Base-by-base conservation (phyloP, 2,113 vertebrate genomes). In the Etia nguti region DNA sequence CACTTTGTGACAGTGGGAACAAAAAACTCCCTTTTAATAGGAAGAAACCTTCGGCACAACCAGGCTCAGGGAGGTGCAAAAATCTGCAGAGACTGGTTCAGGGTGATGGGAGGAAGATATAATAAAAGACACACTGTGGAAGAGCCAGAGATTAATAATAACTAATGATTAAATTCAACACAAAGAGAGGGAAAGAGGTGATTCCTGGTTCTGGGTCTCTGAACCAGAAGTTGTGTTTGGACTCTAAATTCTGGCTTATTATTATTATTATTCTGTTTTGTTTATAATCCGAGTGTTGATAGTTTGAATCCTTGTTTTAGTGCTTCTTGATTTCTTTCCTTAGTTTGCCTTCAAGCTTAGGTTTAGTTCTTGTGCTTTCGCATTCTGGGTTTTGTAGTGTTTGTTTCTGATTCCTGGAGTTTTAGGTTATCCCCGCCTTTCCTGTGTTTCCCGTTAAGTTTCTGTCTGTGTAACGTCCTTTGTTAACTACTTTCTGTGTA, bases 1-100 rank as follows among this genome's bases (percentile, higher is more conserved):
- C 54, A 4, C 54, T 56, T 12, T 24, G 54, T 56, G 54, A 56
- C 54, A 24, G 22, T 56, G 22, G 22, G 54, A 11, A 0, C 22
- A 56, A 56, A 56, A 13, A 56, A 56, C 22, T 56, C 54, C 22
- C 22, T 22, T 10, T 54, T 54, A 54, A 54, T 22, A 54, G 20
- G 52, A 54, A 22, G 20, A 54, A 54, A 54, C 3, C 20, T 13
- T 22, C 22, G 24, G 11, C 55, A 24, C 11, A 56, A 26, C 55
- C 55, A 56, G 55, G 6, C 55, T 56, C 55, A 56, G 11, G 22
- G 55, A 13, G 54, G 54, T 3, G 22, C 22, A 56, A 13, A 13
- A 22, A 26, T 56, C 22, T 24, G 55, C 10, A 24, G 22, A 56
- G 7, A 26, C 22, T 4, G 0, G 11, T 56, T 56, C 10, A 56